Evolutionary conservation across 2,888 invertebrate species (phyloP).

Genomic region (Sicus ferrugineus): DNA sequence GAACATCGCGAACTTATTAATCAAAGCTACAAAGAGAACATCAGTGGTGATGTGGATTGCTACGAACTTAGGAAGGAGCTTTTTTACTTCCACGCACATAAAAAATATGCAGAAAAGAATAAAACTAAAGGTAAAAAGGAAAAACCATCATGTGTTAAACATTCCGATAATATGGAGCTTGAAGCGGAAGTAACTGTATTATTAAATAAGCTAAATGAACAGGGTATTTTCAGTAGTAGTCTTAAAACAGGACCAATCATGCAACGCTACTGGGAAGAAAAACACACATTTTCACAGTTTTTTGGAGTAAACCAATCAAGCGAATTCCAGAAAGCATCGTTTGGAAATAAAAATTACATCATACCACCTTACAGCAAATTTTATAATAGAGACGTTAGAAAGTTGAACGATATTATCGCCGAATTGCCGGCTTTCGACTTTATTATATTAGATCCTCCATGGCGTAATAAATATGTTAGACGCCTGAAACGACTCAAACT

Average conservation of each 20-base stretch:
- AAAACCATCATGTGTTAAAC: conserved; percentile 26
- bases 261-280: conserved; percentile 54
- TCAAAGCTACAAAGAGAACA: conserved; percentile 41
- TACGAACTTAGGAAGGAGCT: conserved; percentile 48
- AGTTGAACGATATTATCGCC: conserved; percentile 67
- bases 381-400: conserved; percentile 72
- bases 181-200: conserved; percentile 21
- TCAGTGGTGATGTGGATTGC: neutral
- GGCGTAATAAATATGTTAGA: conserved; percentile 94
- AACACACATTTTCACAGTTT: conserved; percentile 57
- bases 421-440: conserved; percentile 69
- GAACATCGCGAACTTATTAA: conserved; percentile 53
- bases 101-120: neutral
- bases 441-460: conserved; percentile 92
- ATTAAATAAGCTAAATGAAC: neutral
- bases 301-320: conserved; percentile 70
- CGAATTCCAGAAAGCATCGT: conserved; percentile 58
- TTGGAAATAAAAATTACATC: conserved; percentile 68
- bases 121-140: conserved; percentile 36
- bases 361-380: conserved; percentile 75
- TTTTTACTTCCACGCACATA: conserved; percentile 47
- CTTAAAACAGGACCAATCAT: conserved; percentile 9
- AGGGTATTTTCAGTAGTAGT: neutral
- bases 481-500: conserved; percentile 73
- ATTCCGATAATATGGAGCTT: neutral